A percentile compares a stretch with the other conserved stretches of the same genome.
phyloP scores from a whole-genome alignment of 2,888 invertebrate species.

The Venusia cambrica region DNA sequence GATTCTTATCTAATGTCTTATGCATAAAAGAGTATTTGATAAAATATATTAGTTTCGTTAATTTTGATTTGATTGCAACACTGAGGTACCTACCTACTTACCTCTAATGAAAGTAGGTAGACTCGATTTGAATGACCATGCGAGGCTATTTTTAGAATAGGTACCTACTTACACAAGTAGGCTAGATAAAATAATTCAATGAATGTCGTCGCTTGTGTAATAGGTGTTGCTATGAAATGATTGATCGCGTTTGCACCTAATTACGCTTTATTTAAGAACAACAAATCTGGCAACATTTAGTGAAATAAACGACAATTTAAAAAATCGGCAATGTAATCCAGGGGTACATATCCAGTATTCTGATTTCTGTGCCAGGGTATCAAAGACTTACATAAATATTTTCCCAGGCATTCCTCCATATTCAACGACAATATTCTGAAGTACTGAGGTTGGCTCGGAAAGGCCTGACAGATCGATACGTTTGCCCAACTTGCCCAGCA shows the following conservation, averaged over 20 bases:
- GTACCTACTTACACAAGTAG: slow-evolving; percentile 64
- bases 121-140: too few relatives aligned
- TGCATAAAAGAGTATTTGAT: slow-evolving; percentile 1
- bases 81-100: slow-evolving; percentile 9
- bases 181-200: too few relatives aligned
- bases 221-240: too few relatives aligned
- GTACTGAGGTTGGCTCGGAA: slow-evolving; percentile 79
- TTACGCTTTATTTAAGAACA: too few relatives aligned
- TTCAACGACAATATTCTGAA: slow-evolving; percentile 86
- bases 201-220: too few relatives aligned
- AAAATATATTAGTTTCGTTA: slow-evolving; percentile 2
- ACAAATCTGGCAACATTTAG: too few relatives aligned
- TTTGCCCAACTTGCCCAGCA: slow-evolving; percentile 82
- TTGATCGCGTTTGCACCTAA: too few relatives aligned
- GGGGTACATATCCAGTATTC: too few relatives aligned
- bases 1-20: too few relatives aligned
- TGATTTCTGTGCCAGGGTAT: too few relatives aligned
- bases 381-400: slow-evolving; percentile 81
- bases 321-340: too few relatives aligned
- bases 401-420: slow-evolving; percentile 81
- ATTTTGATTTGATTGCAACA: slow-evolving; percentile 11
- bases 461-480: slow-evolving; percentile 82
- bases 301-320: too few relatives aligned
- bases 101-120: slow-evolving; percentile 13
- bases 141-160: slow-evolving; percentile 17